These are phyloP conservation scores for Hesperia comma DNA, from an alignment of 2,888 invertebrate species.

Conservation along the genomic window DNA sequence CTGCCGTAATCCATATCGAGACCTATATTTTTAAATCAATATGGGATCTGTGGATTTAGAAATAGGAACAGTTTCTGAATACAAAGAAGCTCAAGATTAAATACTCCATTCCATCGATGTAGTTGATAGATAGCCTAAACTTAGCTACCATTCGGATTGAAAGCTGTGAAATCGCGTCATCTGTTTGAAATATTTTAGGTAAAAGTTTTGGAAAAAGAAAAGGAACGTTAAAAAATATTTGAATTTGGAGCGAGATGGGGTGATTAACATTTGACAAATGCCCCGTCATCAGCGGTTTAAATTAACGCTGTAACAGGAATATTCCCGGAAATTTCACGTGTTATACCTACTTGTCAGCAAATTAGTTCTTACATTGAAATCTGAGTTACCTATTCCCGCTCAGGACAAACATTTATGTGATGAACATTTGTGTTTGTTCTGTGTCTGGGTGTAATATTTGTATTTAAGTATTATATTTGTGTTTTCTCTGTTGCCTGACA, in stretches of 20 bases:
- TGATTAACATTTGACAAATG: slow-evolving; percentile 23
- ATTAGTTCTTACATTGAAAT: background rate
- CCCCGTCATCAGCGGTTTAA: slow-evolving; percentile 7
- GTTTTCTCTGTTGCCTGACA: too few species aligned
- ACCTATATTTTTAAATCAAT: too few species aligned
- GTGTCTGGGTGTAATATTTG: too few species aligned
- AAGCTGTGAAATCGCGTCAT: background rate
- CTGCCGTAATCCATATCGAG: too few species aligned
- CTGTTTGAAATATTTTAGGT: background rate
- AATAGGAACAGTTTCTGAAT: background rate
- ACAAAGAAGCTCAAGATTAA: background rate
- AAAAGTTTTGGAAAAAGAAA: slow-evolving; percentile 7
- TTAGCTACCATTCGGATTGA: background rate
- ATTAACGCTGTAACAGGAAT: slow-evolving; percentile 5
- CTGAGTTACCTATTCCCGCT: too few species aligned
- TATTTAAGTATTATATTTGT: too few species aligned
- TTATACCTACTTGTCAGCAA: background rate
- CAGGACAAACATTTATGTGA: too few species aligned
- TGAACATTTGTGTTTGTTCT: too few species aligned
- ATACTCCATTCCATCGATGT: background rate
- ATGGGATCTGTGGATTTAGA: too few species aligned
- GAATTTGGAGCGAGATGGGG: slow-evolving; percentile 5
- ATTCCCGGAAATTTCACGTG: background rate
- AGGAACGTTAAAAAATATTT: background rate
- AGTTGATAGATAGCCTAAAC: background rate